Percentiles rank a stretch among this genome's conserved stretches.
Conservation (phyloP, 2,797 vertebrate genomes). For the Chaunax sp. region DNA sequence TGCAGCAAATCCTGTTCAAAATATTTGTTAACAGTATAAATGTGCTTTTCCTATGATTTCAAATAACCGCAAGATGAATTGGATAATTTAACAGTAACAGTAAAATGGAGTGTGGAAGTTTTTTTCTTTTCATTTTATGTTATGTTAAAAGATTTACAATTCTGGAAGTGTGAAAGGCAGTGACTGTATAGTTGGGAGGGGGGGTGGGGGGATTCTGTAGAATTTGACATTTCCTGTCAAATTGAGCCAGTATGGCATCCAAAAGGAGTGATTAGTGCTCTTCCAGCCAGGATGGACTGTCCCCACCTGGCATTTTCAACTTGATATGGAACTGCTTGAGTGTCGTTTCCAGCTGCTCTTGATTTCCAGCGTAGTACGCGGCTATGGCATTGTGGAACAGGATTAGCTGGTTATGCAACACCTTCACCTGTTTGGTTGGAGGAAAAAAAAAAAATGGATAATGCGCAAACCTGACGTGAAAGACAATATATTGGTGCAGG, state of each 20-base stretch:
- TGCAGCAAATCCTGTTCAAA: constrained; percentile 56
- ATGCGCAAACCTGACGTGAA: not conserved
- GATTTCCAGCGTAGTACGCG: constrained; percentile 97
- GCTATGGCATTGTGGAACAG: constrained; percentile 98
- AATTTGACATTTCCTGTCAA: constrained; percentile 50
- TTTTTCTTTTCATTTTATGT: constrained; percentile 12
- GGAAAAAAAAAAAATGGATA: not conserved
- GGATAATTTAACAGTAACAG: constrained; percentile 27
- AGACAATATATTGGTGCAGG: not conserved
- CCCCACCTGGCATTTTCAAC: constrained; percentile 96
- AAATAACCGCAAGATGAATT: constrained; percentile 47
- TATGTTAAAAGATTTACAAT: constrained; percentile 54
- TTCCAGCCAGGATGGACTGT: constrained; percentile 96
- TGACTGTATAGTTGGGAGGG: constrained; percentile 28
- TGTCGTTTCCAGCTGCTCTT: constrained; percentile 98
- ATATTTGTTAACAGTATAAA: constrained; percentile 65
- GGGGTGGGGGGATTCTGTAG: constrained; percentile 36
- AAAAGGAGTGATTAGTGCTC: constrained; percentile 86
- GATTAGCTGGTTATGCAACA: constrained; percentile 97
- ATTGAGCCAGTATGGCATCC: constrained; percentile 19
- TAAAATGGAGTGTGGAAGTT: constrained; percentile 56
- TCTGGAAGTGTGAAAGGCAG: constrained; percentile 50
- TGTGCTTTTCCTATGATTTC: constrained; percentile 72
- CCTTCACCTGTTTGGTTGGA: constrained; percentile 89
- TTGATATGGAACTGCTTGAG: constrained; percentile 99